Evolutionary conservation across 2,888 invertebrate species (phyloP), one percentile per base, ranked within the genome.

Genomic region (Heliconius cydno): DNA sequence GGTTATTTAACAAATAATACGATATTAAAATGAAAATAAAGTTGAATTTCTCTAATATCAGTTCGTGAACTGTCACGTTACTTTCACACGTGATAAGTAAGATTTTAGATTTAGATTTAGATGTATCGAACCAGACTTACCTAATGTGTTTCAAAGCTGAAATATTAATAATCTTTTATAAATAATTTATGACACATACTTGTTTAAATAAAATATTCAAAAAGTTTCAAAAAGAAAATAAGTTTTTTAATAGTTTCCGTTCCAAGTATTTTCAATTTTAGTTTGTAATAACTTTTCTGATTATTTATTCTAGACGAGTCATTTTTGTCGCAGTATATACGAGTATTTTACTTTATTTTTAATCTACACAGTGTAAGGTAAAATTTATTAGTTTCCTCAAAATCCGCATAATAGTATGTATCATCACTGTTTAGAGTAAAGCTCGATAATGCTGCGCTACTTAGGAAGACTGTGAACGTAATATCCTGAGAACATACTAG

Each of bases 401-500:
- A n/a, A 60, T n/a, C 60, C n/a, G 10, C 3, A n/a, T 60, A 57
- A 22, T 57, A 19, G 57, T 57, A 57, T 22, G 3, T 4, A 60
- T n/a, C 34, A 57, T 57, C 15, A 60, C n/a, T 60, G n/a, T 57
- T 73, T 34, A 13, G 72, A 34, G 13, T n/a, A 60, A 73, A 34
- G n/a, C 72, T n/a, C 34, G 72, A 73, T 57, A 73, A 60, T 73
- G 34, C 72, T 34, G 10, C 41, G 1, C 46, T 77, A 46, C 60
- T 70, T 67, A 73, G 57, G 57, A 22, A 76, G 72, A 57, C 65
- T 65, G 76, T 63, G 65, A 65, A 65, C 65, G 65, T 72, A 76
- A 76, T 79, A 76, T 79, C 79, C 79, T 76, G 76, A 67, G 66
- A 76, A 57, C 65, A 34, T 52, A 41, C 22, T 57, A 22, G 57